A percentile compares a stretch with the other conserved stretches of the same genome.
Conservation (phyloP, 1,140 invertebrate species). For the Mizuhopecten yessoensis region DNA sequence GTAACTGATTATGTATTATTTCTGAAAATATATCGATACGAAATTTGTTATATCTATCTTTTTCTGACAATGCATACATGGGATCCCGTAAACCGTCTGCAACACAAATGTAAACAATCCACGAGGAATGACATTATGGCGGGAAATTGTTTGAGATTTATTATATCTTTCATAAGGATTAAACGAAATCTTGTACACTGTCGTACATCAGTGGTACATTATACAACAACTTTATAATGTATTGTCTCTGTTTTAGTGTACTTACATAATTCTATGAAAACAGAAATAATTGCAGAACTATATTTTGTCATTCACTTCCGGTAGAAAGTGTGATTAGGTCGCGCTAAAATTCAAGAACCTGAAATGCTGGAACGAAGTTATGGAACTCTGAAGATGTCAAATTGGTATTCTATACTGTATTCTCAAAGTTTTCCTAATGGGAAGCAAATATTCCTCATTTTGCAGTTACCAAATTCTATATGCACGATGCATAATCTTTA, state of each 20-base stretch:
- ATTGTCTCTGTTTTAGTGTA: no score
- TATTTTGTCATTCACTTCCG: neutral
- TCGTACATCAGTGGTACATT: no score
- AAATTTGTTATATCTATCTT: no score
- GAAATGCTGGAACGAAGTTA: neutral
- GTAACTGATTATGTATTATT: no score
- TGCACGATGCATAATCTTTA: neutral
- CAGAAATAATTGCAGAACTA: neutral
- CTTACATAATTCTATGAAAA: no score
- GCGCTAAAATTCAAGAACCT: slow-evolving; percentile 2
- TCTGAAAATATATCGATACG: no score
- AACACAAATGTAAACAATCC: neutral
- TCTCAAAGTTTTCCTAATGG: neutral
- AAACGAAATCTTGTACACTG: no score
- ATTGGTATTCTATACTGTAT: neutral
- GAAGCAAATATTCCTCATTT: no score
- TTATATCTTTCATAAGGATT: neutral
- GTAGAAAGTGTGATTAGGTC: neutral
- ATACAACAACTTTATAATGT: no score
- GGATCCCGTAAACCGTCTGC: neutral
- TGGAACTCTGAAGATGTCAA: neutral
- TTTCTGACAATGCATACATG: no score
- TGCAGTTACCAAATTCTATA: no score
- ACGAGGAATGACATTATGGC: neutral
- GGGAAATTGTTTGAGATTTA: neutral